phyloP scores from a whole-genome alignment of 37 sponge, comb jelly and placozoan genomes.

The Tethya wilhelma region DNA sequence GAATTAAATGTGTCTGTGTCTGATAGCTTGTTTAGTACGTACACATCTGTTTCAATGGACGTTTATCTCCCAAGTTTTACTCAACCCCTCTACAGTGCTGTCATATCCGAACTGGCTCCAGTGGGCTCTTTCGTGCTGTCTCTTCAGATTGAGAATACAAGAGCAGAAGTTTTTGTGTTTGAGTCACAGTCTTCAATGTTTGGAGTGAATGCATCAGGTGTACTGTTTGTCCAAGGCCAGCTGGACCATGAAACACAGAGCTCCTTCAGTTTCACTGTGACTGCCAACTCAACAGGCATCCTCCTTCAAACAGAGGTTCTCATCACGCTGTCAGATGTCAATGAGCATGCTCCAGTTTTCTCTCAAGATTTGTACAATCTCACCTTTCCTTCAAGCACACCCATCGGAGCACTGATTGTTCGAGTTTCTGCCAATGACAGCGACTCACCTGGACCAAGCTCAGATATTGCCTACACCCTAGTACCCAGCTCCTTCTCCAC shows the following conservation, averaged over 20 bases:
- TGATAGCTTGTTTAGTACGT: constrained; percentile 34
- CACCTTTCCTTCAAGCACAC: constrained; percentile 10
- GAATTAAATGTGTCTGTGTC: constrained; percentile 37
- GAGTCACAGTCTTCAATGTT: neutral
- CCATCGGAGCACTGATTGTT: constrained; percentile 10
- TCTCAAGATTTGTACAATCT: neutral
- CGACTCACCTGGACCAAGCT: constrained; percentile 46
- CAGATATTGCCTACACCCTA: constrained; percentile 49
- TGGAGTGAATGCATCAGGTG: constrained; percentile 27
- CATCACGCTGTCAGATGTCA: constrained; percentile 55
- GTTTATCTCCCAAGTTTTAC: constrained; percentile 50
- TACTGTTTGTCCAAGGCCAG: neutral
- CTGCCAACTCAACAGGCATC: constrained; percentile 17
- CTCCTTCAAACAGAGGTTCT: neutral
- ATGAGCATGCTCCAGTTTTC: constrained; percentile 75
- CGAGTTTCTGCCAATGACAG: constrained; percentile 37
- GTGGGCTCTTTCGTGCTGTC: constrained; percentile 21
- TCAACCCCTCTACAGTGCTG: neutral
- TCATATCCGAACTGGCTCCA: constrained; percentile 32
- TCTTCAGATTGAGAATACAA: constrained; percentile 4
- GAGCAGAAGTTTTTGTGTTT: neutral
- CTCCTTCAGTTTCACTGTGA: neutral
- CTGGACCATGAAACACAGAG: constrained; percentile 27
- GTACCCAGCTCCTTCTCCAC: neutral
- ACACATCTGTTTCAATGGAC: neutral